A percentile compares a stretch with the other conserved stretches of the same genome.
These are phyloP conservation scores for Ptilodon capucinus DNA, from an alignment of 2,888 invertebrate species.

Conservation along the genomic window DNA sequence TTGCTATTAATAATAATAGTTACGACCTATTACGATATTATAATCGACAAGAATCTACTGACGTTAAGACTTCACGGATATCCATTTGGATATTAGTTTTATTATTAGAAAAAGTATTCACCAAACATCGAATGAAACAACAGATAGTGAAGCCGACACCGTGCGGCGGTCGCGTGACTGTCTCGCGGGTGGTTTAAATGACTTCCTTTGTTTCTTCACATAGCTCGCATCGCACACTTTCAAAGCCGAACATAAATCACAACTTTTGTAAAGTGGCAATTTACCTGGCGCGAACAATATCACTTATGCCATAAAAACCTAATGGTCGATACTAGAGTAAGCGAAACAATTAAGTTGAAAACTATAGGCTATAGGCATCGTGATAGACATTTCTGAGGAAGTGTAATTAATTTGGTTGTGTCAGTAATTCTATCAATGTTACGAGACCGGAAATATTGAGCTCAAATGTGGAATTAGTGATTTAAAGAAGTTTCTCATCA, in stretches of 20 bases:
- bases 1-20: constrained; percentile 55
- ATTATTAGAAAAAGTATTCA: constrained; percentile 34
- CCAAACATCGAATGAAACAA: constrained; percentile 51
- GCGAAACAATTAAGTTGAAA: constrained; percentile 26
- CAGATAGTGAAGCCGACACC: constrained; percentile 50
- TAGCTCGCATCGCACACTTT: constrained; percentile 56
- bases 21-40: constrained; percentile 20
- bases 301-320: constrained; percentile 30
- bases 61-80: not conserved
- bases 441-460: not conserved
- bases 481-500: too few species aligned
- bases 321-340: constrained; percentile 22
- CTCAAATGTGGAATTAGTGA: not conserved
- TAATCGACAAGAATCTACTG: constrained; percentile 1
- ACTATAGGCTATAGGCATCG: constrained; percentile 4
- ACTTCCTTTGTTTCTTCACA: constrained; percentile 74
- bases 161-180: constrained; percentile 68
- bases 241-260: constrained; percentile 51
- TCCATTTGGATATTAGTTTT: constrained; percentile 15
- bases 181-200: constrained; percentile 66
- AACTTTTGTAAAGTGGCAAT: constrained; percentile 52
- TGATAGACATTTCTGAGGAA: not conserved
- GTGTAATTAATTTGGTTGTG: not conserved
- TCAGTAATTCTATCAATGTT: not conserved
- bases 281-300: constrained; percentile 39